phyloP scores from a whole-genome alignment of 2,113 vertebrate species.

The Rafetus swinhoei region DNA sequence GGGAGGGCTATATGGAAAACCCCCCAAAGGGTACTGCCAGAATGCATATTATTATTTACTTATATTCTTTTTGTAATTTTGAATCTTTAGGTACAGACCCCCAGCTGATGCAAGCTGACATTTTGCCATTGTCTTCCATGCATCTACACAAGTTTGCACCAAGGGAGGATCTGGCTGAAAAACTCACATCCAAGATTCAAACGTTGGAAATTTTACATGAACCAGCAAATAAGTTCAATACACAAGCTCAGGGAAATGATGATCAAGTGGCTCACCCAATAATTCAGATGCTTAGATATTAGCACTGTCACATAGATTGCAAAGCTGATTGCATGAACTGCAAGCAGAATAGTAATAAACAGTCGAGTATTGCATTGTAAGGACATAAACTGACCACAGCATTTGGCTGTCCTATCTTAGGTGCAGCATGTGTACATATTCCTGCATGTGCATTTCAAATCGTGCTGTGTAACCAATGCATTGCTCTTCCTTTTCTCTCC shows the following conservation, averaged over 20 bases:
- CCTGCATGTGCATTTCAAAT: not conserved
- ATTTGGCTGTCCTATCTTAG: constrained; percentile 45
- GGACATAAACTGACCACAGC: constrained; percentile 33
- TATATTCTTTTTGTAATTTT: not conserved
- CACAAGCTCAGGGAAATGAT: not conserved
- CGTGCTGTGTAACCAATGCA: constrained; percentile 1
- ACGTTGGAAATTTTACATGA: not conserved
- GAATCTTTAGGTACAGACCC: not conserved
- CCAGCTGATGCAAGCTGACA: not conserved
- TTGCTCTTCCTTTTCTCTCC: constrained; percentile 17
- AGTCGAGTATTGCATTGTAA: constrained; percentile 31
- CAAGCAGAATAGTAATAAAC: constrained; percentile 29
- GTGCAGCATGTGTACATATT: constrained; percentile 36
- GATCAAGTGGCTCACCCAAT: not conserved
- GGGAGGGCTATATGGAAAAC: not conserved
- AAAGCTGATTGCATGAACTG: not conserved
- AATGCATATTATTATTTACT: not conserved
- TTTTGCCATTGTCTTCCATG: not conserved
- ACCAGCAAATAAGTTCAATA: not conserved
- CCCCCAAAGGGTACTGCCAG: not conserved
- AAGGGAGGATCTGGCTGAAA: not conserved
- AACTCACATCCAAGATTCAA: not conserved
- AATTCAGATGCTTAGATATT: not conserved
- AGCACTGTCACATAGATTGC: not conserved
- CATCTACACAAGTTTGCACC: not conserved